phyloP scores from a whole-genome alignment of 2,113 vertebrate genomes.

The Tringa solitaria region DNA sequence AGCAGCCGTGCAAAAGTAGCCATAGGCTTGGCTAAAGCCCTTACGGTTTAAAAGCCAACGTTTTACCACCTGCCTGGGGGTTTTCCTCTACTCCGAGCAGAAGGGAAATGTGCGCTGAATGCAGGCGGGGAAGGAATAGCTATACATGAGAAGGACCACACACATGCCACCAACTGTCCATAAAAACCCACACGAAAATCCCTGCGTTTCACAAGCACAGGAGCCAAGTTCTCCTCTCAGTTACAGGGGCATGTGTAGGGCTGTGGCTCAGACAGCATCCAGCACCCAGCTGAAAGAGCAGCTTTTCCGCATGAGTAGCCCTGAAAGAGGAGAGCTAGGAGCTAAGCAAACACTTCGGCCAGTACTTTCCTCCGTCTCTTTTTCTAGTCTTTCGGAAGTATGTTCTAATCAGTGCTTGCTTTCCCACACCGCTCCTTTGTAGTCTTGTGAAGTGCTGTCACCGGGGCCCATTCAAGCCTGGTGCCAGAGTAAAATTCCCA shows the following conservation, averaged over 20 bases:
- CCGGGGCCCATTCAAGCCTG: not conserved
- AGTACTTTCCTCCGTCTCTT: slow-evolving; percentile 11
- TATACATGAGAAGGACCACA: slow-evolving; percentile 10
- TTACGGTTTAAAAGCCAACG: not conserved
- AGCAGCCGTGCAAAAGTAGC: not conserved
- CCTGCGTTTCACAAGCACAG: not conserved
- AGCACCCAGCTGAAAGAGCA: slow-evolving; percentile 27
- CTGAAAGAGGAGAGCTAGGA: slow-evolving; percentile 42
- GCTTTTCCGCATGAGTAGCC: slow-evolving; percentile 47
- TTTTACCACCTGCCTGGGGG: slow-evolving; percentile 1
- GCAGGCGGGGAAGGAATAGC: not conserved
- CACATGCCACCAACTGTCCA: slow-evolving; percentile 14
- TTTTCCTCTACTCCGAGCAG: not conserved
- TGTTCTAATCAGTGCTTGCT: slow-evolving; percentile 45
- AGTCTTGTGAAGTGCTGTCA: slow-evolving; percentile 12
- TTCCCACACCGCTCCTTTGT: slow-evolving; percentile 39
- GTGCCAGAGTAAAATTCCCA: not conserved
- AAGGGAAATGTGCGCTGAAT: not conserved
- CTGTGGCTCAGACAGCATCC: not conserved
- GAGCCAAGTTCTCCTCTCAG: slow-evolving; percentile 48
- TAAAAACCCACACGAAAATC: not conserved
- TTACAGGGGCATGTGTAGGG: slow-evolving; percentile 37
- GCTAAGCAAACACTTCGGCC: slow-evolving; percentile 52
- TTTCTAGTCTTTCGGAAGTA: slow-evolving; percentile 37
- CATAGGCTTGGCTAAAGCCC: not conserved